Conservation (phyloP, 2,113 vertebrate species). For the Furnarius figulus region DNA sequence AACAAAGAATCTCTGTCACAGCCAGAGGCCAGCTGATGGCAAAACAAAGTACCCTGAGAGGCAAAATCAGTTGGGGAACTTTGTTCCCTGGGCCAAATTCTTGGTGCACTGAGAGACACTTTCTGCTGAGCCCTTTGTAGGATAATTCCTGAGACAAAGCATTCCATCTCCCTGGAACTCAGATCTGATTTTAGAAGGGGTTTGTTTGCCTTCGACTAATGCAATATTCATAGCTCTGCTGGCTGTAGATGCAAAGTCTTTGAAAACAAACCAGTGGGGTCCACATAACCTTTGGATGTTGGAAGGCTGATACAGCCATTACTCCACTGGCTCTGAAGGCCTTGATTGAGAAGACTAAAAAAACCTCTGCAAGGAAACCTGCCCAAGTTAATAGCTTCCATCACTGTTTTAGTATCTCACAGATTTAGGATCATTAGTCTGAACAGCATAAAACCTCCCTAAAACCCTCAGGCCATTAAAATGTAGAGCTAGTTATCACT, state of each 20-base stretch:
- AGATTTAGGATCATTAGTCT: not conserved
- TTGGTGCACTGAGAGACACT: not conserved
- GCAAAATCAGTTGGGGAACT: not conserved
- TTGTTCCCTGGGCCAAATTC: not conserved
- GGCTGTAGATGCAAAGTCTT: not conserved
- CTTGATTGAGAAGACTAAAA: not conserved
- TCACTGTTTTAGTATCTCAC: not conserved
- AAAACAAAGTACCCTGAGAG: not conserved
- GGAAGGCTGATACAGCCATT: not conserved
- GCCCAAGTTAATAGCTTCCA: not conserved
- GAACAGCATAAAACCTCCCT: not conserved
- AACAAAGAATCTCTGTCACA: not conserved
- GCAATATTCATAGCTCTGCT: not conserved
- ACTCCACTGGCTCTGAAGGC: not conserved
- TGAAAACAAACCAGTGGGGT: not conserved
- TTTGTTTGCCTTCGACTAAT: not conserved
- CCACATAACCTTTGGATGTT: not conserved
- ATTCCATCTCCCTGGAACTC: not conserved
- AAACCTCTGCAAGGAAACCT: not conserved
- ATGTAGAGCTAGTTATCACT: not conserved
- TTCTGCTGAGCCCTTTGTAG: not conserved
- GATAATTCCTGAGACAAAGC: not conserved
- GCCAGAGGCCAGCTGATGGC: not conserved
- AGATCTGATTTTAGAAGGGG: not conserved
- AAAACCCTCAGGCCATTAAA: not conserved